A percentile compares a stretch with the other conserved stretches of the same genome.
phyloP scores from a whole-genome alignment of 2,797 vertebrate species.

The Tragelaphus eurycerus region DNA sequence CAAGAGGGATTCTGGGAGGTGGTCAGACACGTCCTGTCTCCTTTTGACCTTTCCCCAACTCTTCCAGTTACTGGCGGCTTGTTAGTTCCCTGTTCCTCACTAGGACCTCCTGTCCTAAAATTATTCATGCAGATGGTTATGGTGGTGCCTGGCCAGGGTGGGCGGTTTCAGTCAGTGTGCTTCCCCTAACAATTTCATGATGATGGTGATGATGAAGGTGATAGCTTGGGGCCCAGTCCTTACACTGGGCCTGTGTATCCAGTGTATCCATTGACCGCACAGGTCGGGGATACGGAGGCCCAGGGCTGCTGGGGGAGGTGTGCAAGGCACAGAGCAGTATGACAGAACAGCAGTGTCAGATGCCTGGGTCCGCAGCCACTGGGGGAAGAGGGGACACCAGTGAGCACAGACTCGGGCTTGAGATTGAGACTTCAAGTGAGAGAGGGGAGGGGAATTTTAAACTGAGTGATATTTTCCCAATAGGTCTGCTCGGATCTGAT shows the following conservation, averaged over 20 bases:
- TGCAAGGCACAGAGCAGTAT: not conserved
- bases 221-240: no score
- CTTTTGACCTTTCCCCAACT: not conserved
- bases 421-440: not conserved
- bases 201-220: not conserved
- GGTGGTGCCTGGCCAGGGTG: not conserved
- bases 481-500: rapidly evolving
- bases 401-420: not conserved
- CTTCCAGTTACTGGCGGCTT: not conserved
- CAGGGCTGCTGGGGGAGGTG: no score
- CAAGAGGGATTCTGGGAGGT: not conserved
- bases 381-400: not conserved
- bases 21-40: not conserved
- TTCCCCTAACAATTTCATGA: not conserved
- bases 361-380: not conserved
- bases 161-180: not conserved
- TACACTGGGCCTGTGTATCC: not conserved
- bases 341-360: not conserved
- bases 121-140: not conserved
- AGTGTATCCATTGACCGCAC: not conserved
- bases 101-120: not conserved
- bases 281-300: not conserved
- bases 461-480: not conserved
- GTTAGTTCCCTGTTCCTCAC: not conserved
- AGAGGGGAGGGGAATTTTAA: not conserved